These are phyloP conservation scores for Sphaeramia orbicularis DNA, from an alignment of 2,797 vertebrate species.

Conservation along the genomic window DNA sequence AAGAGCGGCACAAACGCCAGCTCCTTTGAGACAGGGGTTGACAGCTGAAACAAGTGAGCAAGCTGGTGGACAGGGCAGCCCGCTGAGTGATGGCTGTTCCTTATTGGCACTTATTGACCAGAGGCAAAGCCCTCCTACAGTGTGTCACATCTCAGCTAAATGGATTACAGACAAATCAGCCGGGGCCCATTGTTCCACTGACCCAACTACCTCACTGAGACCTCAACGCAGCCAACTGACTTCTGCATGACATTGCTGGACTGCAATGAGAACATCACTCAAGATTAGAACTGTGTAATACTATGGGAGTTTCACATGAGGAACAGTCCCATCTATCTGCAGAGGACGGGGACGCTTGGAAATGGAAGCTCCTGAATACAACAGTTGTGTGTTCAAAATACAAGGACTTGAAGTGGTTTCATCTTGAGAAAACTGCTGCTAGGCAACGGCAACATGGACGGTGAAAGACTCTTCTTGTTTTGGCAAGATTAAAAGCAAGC, in stretches of 20 bases:
- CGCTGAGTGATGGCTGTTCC: constrained; percentile 80
- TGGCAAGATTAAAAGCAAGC: no score
- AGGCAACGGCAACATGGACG: no score
- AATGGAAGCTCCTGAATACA: no score
- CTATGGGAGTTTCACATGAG: background rate
- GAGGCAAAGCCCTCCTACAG: constrained; percentile 76
- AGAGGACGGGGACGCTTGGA: no score
- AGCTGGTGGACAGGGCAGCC: constrained; percentile 80
- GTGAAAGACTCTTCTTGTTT: no score
- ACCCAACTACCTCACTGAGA: constrained; percentile 65
- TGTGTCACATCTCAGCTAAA: constrained; percentile 78
- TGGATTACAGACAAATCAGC: constrained; percentile 79
- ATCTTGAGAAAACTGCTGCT: no score
- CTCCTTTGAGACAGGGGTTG: constrained; percentile 71
- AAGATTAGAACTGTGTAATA: constrained; percentile 3
- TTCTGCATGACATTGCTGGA: constrained; percentile 50
- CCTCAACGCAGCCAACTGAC: constrained; percentile 48
- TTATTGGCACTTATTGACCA: constrained; percentile 81
- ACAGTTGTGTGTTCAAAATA: no score
- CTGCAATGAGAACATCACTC: constrained; percentile 11
- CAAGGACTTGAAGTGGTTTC: no score
- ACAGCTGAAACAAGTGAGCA: constrained; percentile 80
- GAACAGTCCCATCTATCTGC: constrained; percentile 30
- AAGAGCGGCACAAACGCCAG: constrained; percentile 57
- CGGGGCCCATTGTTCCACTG: constrained; percentile 56